Evolutionary conservation across 1,140 invertebrate species (phyloP).

Genomic region (Campodea augens): DNA sequence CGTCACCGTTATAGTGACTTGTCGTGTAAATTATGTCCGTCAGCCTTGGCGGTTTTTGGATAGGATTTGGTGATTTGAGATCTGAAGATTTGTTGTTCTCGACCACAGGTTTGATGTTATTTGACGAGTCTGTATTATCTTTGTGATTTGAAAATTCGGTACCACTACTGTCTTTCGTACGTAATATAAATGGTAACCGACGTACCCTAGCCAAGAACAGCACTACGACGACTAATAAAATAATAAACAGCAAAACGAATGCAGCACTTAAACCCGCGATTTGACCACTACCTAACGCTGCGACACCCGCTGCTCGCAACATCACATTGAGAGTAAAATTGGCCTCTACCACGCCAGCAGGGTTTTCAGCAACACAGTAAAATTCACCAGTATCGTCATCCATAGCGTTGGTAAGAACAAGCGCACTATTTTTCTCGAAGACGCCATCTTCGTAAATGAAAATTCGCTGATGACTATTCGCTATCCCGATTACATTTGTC

Average conservation of each 20-base stretch:
- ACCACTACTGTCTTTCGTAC: slow-evolving; percentile 52
- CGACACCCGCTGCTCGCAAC: slow-evolving; percentile 50
- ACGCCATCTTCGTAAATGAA: slow-evolving; percentile 56
- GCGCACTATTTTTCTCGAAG: slow-evolving; percentile 47
- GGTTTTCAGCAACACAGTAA: slow-evolving; percentile 76
- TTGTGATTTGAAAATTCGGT: too few species aligned
- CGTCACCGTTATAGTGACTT: slow-evolving; percentile 36
- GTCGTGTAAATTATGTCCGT: slow-evolving; percentile 41
- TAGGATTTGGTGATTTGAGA: slow-evolving; percentile 38
- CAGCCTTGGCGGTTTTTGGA: slow-evolving; percentile 42
- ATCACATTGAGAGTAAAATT: slow-evolving; percentile 74
- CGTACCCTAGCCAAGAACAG: slow-evolving; percentile 48
- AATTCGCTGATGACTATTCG: slow-evolving; percentile 45
- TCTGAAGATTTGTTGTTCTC: slow-evolving; percentile 20
- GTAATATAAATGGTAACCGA: slow-evolving; percentile 42
- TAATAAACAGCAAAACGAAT: slow-evolving; percentile 52
- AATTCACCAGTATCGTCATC: slow-evolving; percentile 76
- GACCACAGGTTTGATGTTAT: not conserved
- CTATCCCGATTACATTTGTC: too few species aligned
- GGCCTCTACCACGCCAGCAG: slow-evolving; percentile 73
- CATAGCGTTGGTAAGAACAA: slow-evolving; percentile 69
- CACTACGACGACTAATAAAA: slow-evolving; percentile 50
- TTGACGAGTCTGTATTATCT: slow-evolving; percentile 22
- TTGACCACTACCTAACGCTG: slow-evolving; percentile 57
- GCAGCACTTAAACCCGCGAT: slow-evolving; percentile 68